These are phyloP conservation scores for Ophioninae sp. DNA, from an alignment of 2,888 invertebrate species.

Conservation along the genomic window DNA sequence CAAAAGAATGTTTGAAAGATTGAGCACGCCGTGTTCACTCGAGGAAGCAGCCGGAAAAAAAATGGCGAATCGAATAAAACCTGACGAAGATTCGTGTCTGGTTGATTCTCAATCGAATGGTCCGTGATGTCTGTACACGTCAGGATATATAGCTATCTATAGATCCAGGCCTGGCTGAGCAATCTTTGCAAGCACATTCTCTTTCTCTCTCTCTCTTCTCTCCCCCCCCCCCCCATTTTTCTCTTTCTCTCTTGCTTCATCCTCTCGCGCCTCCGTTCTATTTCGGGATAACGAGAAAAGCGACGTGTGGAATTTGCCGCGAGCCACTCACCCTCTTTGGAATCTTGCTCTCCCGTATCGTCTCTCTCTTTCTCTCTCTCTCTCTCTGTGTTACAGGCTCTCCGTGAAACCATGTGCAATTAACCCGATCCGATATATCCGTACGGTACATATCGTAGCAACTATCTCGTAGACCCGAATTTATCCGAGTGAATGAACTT, in stretches of 20 bases:
- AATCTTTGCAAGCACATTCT: constrained; percentile 7
- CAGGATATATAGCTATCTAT: background rate
- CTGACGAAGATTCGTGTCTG: background rate
- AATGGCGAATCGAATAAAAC: background rate
- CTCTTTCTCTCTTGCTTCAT: constrained; percentile 31
- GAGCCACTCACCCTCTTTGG: constrained; percentile 55
- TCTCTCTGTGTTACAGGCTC: constrained; percentile 19
- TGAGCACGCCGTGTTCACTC: background rate
- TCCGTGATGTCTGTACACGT: background rate
- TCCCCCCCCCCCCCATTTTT: background rate
- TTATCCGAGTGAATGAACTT: background rate
- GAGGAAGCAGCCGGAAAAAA: background rate
- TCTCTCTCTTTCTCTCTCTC: constrained; percentile 6
- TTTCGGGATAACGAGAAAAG: constrained; percentile 61
- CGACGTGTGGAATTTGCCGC: constrained; percentile 59
- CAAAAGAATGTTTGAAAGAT: background rate
- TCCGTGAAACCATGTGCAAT: constrained; percentile 41
- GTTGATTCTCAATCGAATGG: background rate
- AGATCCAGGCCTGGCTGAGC: background rate
- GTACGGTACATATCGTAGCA: constrained; percentile 26
- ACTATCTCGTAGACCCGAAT: background rate
- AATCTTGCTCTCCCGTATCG: constrained; percentile 55
- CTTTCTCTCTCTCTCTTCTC: background rate
- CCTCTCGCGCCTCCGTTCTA: constrained; percentile 57
- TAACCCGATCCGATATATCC: constrained; percentile 44